Base-by-base conservation (phyloP, 2,797 vertebrate genomes). In the Calcarius lapponicus region DNA sequence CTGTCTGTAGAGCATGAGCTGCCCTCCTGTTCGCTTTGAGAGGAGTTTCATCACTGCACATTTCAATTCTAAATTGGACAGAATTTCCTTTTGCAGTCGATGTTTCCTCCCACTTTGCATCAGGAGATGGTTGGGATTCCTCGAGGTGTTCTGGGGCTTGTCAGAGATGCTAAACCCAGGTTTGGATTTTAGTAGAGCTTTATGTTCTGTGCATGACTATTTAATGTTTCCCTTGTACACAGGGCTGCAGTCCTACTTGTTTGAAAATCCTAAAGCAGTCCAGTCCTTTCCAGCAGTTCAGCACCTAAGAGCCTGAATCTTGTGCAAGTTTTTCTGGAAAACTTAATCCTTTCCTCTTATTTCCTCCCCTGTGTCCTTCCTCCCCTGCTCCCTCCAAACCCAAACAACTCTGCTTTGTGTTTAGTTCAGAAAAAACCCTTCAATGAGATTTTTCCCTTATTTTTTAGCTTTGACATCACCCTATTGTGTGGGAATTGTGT, bases 371-470 rank as follows among this genome's bases (percentile, higher is more conserved):
- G 38, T 58, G 51, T 82, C 95, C 96, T 96, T 89, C 94, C 84
- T 86, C 67, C 43, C 67, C 90, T 73, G 71, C 95, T 96, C 95
- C 92, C 92, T 90, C 94, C 94, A 94, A 90, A 92, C 75, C 88
- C 90, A 95, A 96, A 94, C 97, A 95, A 58, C 82, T 67, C 92
- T 86, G 92, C 95, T 96, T 92, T 97, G 93, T 97, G 91, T 93
- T 92, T 92, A 21, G 86, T 62, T 90, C 93, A 92, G 92, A 94
- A 88, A 92, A 96, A 96, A 54, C 57, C 83, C 83, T 96, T 92
- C 91, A 79, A 93, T 31, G 48, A 91, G 86, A 87, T 32, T 93
- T 95, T 94, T 58, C 51, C 48, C 43, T 72, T 5, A 31, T 32
- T 62, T 62, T 62, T 62, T 22, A 42, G 19, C 80, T 92, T 94